A percentile compares a stretch with the other conserved stretches of the same genome.
phyloP scores from a whole-genome alignment of 2,113 vertebrate genomes.

The Plecturocebus donacophilus region DNA sequence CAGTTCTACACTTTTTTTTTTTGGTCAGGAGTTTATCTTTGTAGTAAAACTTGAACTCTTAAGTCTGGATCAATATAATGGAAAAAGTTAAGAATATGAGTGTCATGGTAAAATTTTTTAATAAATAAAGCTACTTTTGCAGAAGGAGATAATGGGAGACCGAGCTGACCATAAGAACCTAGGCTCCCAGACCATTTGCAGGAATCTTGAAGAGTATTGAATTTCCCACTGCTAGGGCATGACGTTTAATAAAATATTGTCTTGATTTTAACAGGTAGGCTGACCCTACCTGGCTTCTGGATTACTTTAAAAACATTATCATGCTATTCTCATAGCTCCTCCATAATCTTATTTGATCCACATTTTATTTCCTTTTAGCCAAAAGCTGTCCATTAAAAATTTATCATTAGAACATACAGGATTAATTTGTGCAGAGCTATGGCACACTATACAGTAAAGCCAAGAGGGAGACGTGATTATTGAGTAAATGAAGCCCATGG shows the following conservation, averaged over 20 bases:
- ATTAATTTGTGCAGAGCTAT: not conserved
- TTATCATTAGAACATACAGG: not conserved
- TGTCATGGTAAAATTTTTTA: not conserved
- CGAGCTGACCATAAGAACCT: not conserved
- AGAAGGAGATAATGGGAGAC: not conserved
- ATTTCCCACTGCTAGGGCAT: not conserved
- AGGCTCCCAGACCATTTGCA: not conserved
- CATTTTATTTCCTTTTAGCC: not conserved
- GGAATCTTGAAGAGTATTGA: not conserved
- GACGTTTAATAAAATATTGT: not conserved
- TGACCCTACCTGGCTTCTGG: not conserved
- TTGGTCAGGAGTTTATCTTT: not conserved
- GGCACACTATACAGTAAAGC: not conserved
- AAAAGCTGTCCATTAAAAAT: not conserved
- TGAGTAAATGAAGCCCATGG: not conserved
- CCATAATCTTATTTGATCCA: constrained; percentile 20
- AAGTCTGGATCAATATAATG: not conserved
- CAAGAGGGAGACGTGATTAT: not conserved
- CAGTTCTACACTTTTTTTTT: not conserved
- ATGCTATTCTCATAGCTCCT: not conserved
- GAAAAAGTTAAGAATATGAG: not conserved
- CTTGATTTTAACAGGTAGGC: not conserved
- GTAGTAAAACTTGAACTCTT: not conserved
- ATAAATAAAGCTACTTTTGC: not conserved
- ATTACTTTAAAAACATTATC: not conserved